Percentiles rank a stretch among this genome's conserved stretches.
Evolutionary conservation across 2,113 vertebrate genomes (phyloP).

Genomic region (Engraulis encrasicolus): DNA sequence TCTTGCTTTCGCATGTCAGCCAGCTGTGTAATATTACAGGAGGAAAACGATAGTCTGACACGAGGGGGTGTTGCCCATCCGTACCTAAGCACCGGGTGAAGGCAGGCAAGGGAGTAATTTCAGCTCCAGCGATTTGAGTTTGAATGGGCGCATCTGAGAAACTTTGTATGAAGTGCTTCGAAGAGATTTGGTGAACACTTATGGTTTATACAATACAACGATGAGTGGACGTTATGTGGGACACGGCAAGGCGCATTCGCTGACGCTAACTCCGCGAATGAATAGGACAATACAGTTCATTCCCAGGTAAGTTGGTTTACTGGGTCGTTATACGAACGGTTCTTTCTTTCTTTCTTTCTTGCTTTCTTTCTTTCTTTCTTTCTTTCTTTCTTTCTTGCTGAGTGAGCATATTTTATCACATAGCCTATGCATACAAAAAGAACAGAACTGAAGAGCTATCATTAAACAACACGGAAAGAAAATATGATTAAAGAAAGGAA

Average conservation of each 20-base stretch:
- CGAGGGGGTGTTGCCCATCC: conserved; percentile 58
- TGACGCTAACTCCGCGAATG: conserved; percentile 42
- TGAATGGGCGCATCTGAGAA: not conserved
- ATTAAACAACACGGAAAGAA: not conserved
- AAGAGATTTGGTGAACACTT: not conserved
- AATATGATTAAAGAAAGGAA: not conserved
- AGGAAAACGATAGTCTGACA: conserved; percentile 32
- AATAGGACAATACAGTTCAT: conserved; percentile 55
- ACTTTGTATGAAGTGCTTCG: not conserved
- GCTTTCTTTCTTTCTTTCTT: not conserved
- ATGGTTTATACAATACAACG: conserved; percentile 16
- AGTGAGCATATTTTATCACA: not conserved
- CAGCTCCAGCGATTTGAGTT: not conserved
- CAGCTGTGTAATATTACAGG: conserved; percentile 54
- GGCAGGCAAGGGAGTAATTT: not conserved
- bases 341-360: not conserved
- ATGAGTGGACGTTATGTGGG: conserved; percentile 67
- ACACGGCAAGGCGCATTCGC: conserved; percentile 61
- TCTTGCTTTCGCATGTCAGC: not conserved
- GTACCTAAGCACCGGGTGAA: conserved; percentile 25
- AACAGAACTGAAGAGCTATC: not conserved
- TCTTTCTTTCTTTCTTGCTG: not conserved
- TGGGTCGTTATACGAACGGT: not conserved
- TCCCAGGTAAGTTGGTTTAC: conserved; percentile 57
- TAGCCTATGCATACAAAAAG: too few relatives aligned